Percentiles rank a stretch among this genome's conserved stretches.
phyloP scores from a whole-genome alignment of 2,113 vertebrate species.

The Piliocolobus tephrosceles region DNA sequence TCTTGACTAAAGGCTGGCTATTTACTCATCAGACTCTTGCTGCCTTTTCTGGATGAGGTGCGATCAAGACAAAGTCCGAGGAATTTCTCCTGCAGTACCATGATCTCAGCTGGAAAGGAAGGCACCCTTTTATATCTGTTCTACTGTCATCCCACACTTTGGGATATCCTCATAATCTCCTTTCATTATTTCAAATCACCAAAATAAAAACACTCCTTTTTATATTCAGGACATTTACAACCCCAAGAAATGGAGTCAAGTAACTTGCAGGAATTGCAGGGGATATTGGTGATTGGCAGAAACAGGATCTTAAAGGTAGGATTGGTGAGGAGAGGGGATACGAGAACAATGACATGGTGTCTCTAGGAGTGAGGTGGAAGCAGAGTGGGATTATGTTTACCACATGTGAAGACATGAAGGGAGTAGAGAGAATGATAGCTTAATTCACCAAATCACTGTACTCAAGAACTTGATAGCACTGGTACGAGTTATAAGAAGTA shows the following conservation, averaged over 20 bases:
- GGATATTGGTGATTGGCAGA: not conserved
- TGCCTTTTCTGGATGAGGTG: not conserved
- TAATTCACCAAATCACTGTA: not conserved
- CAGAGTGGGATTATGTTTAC: not conserved
- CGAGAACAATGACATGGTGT: not conserved
- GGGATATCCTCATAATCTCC: not conserved
- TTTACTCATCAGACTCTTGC: not conserved
- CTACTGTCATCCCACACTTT: not conserved
- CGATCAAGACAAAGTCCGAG: not conserved
- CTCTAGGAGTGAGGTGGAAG: not conserved
- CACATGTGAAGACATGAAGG: not conserved
- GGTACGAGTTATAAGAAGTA: not conserved
- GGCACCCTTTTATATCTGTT: not conserved
- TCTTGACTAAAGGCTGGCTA: not conserved
- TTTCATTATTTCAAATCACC: not conserved
- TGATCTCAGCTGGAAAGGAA: not conserved
- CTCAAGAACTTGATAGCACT: not conserved
- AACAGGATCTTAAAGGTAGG: not conserved
- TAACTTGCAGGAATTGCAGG: not conserved
- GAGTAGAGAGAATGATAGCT: not conserved
- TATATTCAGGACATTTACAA: not conserved
- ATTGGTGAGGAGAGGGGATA: not conserved
- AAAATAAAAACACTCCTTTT: not conserved
- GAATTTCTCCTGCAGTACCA: not conserved
- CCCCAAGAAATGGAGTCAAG: not conserved